These are phyloP conservation scores for Ophion obscuratus DNA, from an alignment of 2,888 invertebrate species.

Conservation along the genomic window DNA sequence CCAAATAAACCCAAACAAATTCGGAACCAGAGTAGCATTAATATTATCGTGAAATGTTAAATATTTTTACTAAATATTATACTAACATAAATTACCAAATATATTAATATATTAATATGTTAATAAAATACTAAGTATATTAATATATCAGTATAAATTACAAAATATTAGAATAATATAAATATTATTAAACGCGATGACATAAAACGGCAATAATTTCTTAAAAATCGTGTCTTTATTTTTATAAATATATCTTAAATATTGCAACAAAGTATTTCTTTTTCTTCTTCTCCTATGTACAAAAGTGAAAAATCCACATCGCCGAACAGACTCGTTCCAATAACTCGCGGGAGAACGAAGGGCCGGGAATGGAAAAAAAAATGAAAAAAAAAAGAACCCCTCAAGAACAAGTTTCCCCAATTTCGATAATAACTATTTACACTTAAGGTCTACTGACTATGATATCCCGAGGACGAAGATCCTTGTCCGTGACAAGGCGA, in stretches of 20 bases:
- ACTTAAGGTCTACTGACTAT: slow-evolving; percentile 65
- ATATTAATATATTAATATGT: not conserved
- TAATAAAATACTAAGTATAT: not conserved
- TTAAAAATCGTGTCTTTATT: slow-evolving; percentile 54
- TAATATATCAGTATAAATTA: not conserved
- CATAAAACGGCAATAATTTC: slow-evolving; percentile 27
- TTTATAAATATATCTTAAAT: slow-evolving; percentile 77
- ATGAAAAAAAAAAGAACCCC: not conserved
- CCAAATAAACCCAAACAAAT: not conserved
- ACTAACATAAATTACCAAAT: too few species aligned
- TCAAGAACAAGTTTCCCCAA: slow-evolving; percentile 8
- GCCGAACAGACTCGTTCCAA: slow-evolving; percentile 16
- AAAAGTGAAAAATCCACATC: slow-evolving; percentile 62
- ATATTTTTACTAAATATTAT: too few species aligned
- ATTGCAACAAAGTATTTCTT: slow-evolving; percentile 71
- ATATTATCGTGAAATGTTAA: too few species aligned
- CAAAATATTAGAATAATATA: not conserved
- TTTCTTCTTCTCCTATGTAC: slow-evolving; percentile 65
- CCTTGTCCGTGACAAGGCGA: not conserved
- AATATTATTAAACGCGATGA: not conserved
- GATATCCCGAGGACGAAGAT: slow-evolving; percentile 9
- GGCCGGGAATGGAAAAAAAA: slow-evolving; percentile 14
- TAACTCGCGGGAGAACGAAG: slow-evolving; percentile 23
- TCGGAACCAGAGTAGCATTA: not conserved
- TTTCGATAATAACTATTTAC: slow-evolving; percentile 63